Conservation (phyloP, 2,888 invertebrate species). For the Ernsta delagoae region DNA sequence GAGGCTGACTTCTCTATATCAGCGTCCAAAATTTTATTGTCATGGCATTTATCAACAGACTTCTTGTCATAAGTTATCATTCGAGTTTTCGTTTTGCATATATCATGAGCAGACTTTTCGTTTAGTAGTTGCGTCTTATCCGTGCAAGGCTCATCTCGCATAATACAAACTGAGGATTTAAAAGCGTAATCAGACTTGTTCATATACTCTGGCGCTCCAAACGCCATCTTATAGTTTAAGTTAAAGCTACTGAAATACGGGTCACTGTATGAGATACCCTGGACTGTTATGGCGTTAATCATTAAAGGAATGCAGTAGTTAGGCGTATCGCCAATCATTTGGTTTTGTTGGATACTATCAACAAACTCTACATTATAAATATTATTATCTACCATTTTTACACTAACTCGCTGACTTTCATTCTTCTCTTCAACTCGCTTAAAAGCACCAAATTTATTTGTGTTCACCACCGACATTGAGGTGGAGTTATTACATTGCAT, state of each 20-base stretch:
- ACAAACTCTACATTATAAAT: slow-evolving; percentile 85
- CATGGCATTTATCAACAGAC: slow-evolving; percentile 73
- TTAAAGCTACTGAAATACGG: slow-evolving; percentile 86
- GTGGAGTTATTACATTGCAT: slow-evolving; percentile 86
- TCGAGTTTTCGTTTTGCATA: slow-evolving; percentile 76
- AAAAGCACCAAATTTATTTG: slow-evolving; percentile 85
- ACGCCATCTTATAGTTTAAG: slow-evolving; percentile 85
- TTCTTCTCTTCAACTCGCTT: slow-evolving; percentile 82
- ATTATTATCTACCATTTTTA: slow-evolving; percentile 85
- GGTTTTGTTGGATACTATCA: slow-evolving; percentile 86
- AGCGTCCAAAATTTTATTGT: slow-evolving; percentile 75
- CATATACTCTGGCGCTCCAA: slow-evolving; percentile 82
- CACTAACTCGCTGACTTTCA: slow-evolving; percentile 84
- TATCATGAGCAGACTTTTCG: slow-evolving; percentile 74
- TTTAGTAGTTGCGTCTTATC: slow-evolving; percentile 72
- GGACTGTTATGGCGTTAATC: slow-evolving; percentile 86
- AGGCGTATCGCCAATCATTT: slow-evolving; percentile 85
- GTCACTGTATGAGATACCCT: slow-evolving; percentile 86
- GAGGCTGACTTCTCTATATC: slow-evolving; percentile 56
- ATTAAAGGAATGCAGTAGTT: slow-evolving; percentile 85
- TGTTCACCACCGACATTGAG: slow-evolving; percentile 85
- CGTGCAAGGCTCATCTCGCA: slow-evolving; percentile 79
- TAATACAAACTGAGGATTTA: slow-evolving; percentile 85
- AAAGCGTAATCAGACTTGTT: slow-evolving; percentile 87
- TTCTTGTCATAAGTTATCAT: slow-evolving; percentile 68